Conservation (phyloP, 2,113 vertebrate genomes). For the Hydrolagus affinis region DNA sequence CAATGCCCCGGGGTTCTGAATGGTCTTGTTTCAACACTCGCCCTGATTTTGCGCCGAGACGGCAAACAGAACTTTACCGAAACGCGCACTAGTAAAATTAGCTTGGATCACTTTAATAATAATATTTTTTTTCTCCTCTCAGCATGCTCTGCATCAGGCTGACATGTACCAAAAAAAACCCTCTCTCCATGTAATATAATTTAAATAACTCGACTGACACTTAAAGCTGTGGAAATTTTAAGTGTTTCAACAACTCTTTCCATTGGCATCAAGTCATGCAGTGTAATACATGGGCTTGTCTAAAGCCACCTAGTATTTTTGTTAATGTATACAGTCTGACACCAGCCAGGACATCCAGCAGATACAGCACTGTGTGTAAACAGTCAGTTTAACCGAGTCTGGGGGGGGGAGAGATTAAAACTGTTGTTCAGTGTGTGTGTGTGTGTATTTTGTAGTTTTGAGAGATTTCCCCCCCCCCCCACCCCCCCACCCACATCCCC, state of each 20-base stretch:
- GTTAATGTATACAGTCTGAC: not conserved
- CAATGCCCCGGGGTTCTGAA: not conserved
- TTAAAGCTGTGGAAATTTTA: constrained; percentile 17
- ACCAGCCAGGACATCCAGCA: not conserved
- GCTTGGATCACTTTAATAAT: not conserved
- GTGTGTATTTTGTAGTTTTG: too few species aligned
- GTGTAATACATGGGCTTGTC: not conserved
- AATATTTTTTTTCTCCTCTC: constrained; percentile 6
- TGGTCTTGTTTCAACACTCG: not conserved
- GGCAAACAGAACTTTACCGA: constrained; percentile 1
- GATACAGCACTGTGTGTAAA: not conserved
- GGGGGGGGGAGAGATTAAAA: too few species aligned
- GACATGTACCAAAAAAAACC: constrained; percentile 3
- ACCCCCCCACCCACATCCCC: too few species aligned
- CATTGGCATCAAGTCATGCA: not conserved
- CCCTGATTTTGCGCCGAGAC: constrained; percentile 15
- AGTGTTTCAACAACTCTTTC: constrained; percentile 12
- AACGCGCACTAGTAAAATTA: constrained; percentile 16
- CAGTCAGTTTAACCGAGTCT: too few species aligned
- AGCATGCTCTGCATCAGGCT: constrained; percentile 6
- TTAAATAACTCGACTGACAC: constrained; percentile 19
- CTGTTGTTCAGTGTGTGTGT: too few species aligned
- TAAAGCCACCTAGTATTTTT: not conserved
- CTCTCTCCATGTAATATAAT: not conserved
- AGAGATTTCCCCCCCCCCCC: too few species aligned